Evolutionary conservation across 2,113 vertebrate genomes (phyloP), one percentile per base, ranked within the genome.

Genomic region (Leptobrachium leishanense): DNA sequence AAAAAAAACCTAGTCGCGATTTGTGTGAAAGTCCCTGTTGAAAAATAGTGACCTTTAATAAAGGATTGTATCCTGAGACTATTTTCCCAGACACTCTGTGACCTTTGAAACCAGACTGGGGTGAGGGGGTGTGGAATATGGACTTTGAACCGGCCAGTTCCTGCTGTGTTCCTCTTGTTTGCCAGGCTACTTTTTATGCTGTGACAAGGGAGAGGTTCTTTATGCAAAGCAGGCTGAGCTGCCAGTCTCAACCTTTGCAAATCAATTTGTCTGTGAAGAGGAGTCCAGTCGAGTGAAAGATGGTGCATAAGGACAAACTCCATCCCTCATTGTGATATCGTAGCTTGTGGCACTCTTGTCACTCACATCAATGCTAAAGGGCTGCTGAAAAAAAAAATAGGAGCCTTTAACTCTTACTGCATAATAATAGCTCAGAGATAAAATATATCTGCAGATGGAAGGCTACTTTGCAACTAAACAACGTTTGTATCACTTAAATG

Each of bases 221-320:
- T 95, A 95, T 96, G 96, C 95, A 96, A 95, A 97, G 93, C 91
- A 94, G 94, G 85, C 89, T 43, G 87, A 92, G 93, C 94, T 94
- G 93, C 93, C 92, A 92, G 91, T 87, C 90, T 92, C 93, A 95
- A 97, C 95, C 96, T 95, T 95, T 95, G 95, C 95, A 95, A 97
- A 98, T 98, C 96, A 95, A 98, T 98, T 97, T 97, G 95, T 96
- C 96, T 97, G 94, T 92, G 92, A 94, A 94, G 92, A 90, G 91
- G 82, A 93, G 92, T 90, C 90, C 90, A 82, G 93, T 89, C 89
- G 88, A 89, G 85, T 91, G 89, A 94, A 90, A 92, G 93, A 92
- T 90, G 92, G 88, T 86, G 85, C 73, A 85, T 63, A 77, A 86
- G 87, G 91, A 88, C 93, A 90, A 85, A 88, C 90, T 87, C 85